Percentiles rank a stretch among this genome's conserved stretches.
Conservation (phyloP, 2,113 vertebrate genomes). For the Diadophis punctatus region DNA sequence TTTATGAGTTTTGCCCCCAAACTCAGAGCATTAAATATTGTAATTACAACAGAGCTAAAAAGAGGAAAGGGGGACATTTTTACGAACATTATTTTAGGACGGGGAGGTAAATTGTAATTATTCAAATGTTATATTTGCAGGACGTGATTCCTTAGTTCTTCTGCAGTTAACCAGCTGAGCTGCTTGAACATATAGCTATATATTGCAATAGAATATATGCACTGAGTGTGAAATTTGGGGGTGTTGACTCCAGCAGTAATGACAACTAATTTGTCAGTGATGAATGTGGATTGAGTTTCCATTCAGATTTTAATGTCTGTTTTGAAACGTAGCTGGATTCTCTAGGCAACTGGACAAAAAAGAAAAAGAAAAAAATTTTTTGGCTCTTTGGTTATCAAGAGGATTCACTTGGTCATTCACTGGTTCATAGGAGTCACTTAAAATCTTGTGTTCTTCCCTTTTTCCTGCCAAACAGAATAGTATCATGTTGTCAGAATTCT, state of each 20-base stretch:
- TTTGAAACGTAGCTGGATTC: neutral
- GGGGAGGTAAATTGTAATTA: neutral
- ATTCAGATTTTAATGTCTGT: neutral
- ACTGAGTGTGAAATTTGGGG: neutral
- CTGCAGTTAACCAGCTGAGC: neutral
- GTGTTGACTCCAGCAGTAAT: neutral
- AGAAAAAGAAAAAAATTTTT: neutral
- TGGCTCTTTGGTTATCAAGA: neutral
- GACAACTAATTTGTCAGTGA: too few relatives aligned
- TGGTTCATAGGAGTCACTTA: neutral
- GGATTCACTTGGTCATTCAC: neutral
- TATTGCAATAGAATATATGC: neutral
- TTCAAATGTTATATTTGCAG: neutral
- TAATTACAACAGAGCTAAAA: neutral
- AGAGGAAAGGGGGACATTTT: neutral
- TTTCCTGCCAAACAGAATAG: neutral
- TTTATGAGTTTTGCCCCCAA: neutral
- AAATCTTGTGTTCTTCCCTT: neutral
- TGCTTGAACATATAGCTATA: neutral
- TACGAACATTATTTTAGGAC: neutral
- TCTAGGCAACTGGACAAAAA: neutral
- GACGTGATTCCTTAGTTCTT: neutral
- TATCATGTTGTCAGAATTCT: neutral
- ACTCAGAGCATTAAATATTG: conserved; percentile 1
- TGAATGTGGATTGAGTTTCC: neutral